A percentile compares a stretch with the other conserved stretches of the same genome.
These are phyloP conservation scores for Conistra vaccinii DNA, from an alignment of 2,888 invertebrate genomes.

Conservation along the genomic window DNA sequence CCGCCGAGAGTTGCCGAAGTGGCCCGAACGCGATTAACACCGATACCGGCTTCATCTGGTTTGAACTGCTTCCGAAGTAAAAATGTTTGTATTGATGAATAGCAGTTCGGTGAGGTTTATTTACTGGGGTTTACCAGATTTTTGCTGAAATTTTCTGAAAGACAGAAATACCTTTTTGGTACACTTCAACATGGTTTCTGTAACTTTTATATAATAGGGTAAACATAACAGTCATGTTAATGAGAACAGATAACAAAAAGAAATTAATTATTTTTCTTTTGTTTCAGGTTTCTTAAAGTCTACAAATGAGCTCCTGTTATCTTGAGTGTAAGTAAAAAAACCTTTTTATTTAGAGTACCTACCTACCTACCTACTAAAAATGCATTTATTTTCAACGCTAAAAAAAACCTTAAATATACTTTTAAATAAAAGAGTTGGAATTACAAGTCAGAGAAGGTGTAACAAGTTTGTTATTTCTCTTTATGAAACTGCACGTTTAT, in stretches of 20 bases:
- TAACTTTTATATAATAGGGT: background rate
- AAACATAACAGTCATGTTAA: background rate
- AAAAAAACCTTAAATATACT: conserved; percentile 40
- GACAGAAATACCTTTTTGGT: background rate
- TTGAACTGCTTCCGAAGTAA: conserved; percentile 55
- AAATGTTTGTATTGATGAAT: conserved; percentile 49
- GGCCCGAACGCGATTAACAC: conserved; percentile 59
- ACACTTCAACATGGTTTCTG: background rate
- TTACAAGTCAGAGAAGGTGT: conserved; percentile 42
- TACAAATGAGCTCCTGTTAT: conserved; percentile 81
- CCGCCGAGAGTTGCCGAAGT: conserved; percentile 59
- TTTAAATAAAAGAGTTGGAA: conserved; percentile 27
- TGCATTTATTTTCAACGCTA: background rate
- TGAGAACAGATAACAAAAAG: background rate
- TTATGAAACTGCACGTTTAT: conserved; percentile 54
- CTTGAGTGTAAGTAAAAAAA: conserved; percentile 79
- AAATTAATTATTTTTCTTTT: conserved; percentile 57
- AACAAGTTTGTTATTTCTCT: conserved; percentile 65
- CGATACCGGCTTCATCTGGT: conserved; percentile 63
- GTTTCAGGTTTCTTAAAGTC: conserved; percentile 75
- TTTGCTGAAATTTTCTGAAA: background rate
- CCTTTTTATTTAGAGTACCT: conserved; percentile 22
- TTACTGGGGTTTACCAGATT: conserved; percentile 36
- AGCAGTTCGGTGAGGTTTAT: conserved; percentile 30
- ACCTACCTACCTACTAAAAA: background rate